These are phyloP conservation scores for Cyphomyrus discorhynchus DNA, from an alignment of 2,113 vertebrate genomes.

Conservation along the genomic window DNA sequence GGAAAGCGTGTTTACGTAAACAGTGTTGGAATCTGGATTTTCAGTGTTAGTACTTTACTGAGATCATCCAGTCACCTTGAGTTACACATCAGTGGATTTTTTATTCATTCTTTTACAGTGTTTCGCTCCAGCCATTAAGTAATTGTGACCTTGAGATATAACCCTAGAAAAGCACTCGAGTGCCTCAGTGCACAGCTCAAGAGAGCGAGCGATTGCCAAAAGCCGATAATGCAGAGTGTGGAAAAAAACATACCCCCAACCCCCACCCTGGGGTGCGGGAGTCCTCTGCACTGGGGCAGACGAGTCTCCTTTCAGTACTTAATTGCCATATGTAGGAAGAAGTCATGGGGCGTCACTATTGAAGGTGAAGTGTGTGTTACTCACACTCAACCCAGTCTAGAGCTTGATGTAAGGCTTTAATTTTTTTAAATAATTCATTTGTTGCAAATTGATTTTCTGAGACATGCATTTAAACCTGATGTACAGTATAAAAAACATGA, in stretches of 20 bases:
- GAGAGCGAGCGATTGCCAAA: neutral
- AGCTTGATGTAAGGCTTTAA: neutral
- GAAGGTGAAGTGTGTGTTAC: neutral
- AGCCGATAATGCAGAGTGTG: neutral
- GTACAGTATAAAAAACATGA: neutral
- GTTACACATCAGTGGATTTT: neutral
- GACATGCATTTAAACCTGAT: neutral
- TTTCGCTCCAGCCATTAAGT: neutral
- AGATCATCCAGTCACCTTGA: neutral
- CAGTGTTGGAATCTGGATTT: neutral
- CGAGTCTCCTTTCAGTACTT: neutral
- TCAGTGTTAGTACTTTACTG: neutral
- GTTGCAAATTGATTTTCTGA: slow-evolving; percentile 2
- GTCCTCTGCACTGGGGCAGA: neutral
- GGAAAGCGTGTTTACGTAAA: neutral
- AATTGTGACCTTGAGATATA: slow-evolving; percentile 2
- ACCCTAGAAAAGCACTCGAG: neutral
- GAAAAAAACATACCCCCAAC: neutral
- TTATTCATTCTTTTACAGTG: neutral
- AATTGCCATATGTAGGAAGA: neutral
- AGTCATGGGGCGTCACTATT: neutral
- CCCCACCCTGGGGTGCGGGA: neutral
- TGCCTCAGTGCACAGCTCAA: neutral
- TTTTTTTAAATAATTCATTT: neutral
- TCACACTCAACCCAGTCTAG: neutral